phyloP scores from a whole-genome alignment of 2,113 vertebrate species.

The Sardina pilchardus region DNA sequence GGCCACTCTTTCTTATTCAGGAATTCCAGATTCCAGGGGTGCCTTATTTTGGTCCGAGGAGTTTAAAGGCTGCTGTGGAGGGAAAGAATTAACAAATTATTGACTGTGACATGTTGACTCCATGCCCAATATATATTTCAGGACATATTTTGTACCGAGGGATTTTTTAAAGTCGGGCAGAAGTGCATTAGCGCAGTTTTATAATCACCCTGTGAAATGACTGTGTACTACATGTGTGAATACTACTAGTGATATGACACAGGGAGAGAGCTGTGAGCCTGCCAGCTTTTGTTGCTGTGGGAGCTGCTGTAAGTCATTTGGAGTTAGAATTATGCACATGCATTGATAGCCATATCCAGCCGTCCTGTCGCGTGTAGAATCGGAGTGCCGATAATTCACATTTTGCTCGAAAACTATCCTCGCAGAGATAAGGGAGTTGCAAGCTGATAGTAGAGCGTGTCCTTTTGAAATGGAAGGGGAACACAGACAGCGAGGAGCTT shows the following conservation, averaged over 20 bases:
- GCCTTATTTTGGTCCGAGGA: constrained; percentile 27
- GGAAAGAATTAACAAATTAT: constrained; percentile 41
- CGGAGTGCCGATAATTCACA: not conserved
- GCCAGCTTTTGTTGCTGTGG: not conserved
- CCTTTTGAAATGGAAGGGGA: constrained; percentile 21
- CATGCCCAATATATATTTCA: constrained; percentile 2
- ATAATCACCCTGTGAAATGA: not conserved
- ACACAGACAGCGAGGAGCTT: constrained; percentile 21
- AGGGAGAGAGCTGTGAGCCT: not conserved
- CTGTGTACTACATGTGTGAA: not conserved
- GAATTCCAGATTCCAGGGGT: constrained; percentile 50
- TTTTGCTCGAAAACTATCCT: constrained; percentile 7
- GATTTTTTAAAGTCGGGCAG: not conserved
- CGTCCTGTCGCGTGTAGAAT: not conserved
- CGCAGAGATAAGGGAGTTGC: not conserved
- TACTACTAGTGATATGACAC: not conserved
- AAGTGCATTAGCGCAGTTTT: not conserved
- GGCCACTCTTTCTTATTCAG: constrained; percentile 48
- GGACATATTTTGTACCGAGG: not conserved
- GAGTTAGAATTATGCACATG: not conserved
- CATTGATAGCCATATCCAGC: not conserved
- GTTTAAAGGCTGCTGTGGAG: constrained; percentile 33
- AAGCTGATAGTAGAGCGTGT: not conserved
- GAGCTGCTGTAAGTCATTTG: not conserved
- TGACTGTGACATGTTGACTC: constrained; percentile 17